phyloP scores from a whole-genome alignment of 2,113 vertebrate species.

The Corythornis vintsioides region DNA sequence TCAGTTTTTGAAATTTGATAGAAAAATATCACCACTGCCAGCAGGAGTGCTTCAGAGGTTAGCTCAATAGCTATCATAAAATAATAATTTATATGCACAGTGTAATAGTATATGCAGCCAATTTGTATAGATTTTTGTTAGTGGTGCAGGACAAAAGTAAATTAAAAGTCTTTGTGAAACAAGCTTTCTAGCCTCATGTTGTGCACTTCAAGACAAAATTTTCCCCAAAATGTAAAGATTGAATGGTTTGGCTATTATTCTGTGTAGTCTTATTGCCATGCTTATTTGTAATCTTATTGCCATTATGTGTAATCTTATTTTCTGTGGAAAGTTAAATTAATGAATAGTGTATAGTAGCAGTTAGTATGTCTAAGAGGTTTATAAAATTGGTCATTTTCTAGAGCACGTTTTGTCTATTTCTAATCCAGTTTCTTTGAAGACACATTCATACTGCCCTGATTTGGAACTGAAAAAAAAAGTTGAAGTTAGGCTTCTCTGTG shows the following conservation, averaged over 20 bases:
- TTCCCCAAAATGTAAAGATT: not conserved
- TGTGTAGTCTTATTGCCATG: not conserved
- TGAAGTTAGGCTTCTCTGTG: not conserved
- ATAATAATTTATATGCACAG: not conserved
- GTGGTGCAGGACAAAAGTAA: not conserved
- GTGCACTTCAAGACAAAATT: not conserved
- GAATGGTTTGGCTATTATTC: not conserved
- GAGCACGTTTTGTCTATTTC: not conserved
- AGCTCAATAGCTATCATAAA: not conserved
- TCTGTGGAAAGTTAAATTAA: not conserved
- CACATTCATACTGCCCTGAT: not conserved
- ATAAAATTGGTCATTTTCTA: not conserved
- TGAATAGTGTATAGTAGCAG: not conserved
- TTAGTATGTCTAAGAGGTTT: not conserved
- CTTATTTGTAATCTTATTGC: not conserved
- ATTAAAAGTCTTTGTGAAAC: not conserved
- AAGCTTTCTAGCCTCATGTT: not conserved
- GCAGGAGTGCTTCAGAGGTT: not conserved
- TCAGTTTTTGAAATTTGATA: slow-evolving; percentile 71
- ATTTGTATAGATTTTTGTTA: not conserved
- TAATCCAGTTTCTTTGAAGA: not conserved
- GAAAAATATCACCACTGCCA: not conserved
- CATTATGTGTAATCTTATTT: not conserved
- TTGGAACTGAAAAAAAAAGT: not conserved
- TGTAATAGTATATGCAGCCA: not conserved